Base-by-base conservation (phyloP, 1,140 invertebrate species). In the Olivierus martensii region DNA sequence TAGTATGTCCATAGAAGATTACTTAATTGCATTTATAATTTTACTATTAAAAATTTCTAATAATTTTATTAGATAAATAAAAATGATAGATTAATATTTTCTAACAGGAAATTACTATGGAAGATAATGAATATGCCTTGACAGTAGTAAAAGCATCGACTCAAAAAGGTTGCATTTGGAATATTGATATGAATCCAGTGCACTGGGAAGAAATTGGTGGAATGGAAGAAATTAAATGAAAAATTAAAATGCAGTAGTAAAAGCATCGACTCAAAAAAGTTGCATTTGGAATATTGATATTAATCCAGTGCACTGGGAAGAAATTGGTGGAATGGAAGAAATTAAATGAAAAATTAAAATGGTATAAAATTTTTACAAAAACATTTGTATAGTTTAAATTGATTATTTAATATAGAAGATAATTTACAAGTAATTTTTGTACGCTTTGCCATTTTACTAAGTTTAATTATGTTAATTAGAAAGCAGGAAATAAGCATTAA, bases 191-290 rank as follows among this genome's bases (percentile, higher is more conserved):
- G 41, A 59, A 60, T 14, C 64, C 73, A 63, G 65, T 72, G 3
- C 64, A 61, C 3, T 98, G 92, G 93, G 69, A 75, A 2, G 90
- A 97, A 60, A 91, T 98, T 60, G 93, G 90, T 12, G 93, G 93
- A 0, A 84, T 90, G 65, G 74, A 82, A 38, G 77, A 83, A 12
- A 68, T 96, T 4, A 95, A 95, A 69, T 63, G 87, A 22, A 84
- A 90, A 63, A 67, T 97, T 34, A 77, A n/a, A n/a, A n/a, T n/a
- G n/a, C 51, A 4, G 50, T 55, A 17, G 66, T 76, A 7, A 63
- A 70, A 46, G 75, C 79, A 1, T 75, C 73, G 50, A 71, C 73
- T 5, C 70, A 58, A 68, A 73, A 58, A 70, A 74, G 3, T 65
- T 76, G 54, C 70, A 78, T 14, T 68, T 73, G 12, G 73, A 62